Base-by-base conservation (phyloP, 37 sponge, comb jelly and placozoan species). In the Geodia barretti region DNA sequence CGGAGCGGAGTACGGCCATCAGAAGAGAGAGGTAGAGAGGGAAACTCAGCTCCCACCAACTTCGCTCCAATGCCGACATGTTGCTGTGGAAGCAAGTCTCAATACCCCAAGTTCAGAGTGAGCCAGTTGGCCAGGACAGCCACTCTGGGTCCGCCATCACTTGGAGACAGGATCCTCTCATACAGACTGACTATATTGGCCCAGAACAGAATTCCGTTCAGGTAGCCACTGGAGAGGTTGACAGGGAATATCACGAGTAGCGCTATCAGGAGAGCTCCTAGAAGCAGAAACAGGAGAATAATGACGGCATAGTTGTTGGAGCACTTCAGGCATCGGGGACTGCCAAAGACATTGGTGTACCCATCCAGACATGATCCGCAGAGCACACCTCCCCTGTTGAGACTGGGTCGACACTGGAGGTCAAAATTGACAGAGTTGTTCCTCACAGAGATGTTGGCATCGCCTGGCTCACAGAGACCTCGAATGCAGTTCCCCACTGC, bases 121-220 rank as follows among this genome's bases (percentile, higher is more conserved):
- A 68, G 42, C 23, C 42, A 74, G 7, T 73, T 60, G 24, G 39
- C 68, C 14, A 64, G 67, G 63, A 40, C 1, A 21, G 29, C n/a
- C 0, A 37, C 1, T 28, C 41, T 29, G 41, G 8, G 3, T 8
- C 7, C 0, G 20, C 33, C 1, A 11, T 1, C 3, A 3, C 19
- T 26, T 1, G 75, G 75, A 26, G n/a, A 36, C 43, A 83, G 41
- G 36, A 62, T 39, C 28, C 23, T 19, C 3, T 34, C 41, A 59
- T 73, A 83, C 19, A 73, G 25, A 11, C 41, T 74, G 9, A 83
- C 59, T 3, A 62, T 64, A 39, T 83, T 83, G 54, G 66, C 61
- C 30, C 62, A 83, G 41, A 83, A 74, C 1, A 83, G 14, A 58
- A 43, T 39, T 26, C 83, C 83, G 74, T 83, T 83, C 21, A 83